Percentiles rank a stretch among this genome's conserved stretches.
These are phyloP conservation scores for Dicrostonyx torquatus DNA, from an alignment of 2,797 vertebrate species.

Conservation along the genomic window DNA sequence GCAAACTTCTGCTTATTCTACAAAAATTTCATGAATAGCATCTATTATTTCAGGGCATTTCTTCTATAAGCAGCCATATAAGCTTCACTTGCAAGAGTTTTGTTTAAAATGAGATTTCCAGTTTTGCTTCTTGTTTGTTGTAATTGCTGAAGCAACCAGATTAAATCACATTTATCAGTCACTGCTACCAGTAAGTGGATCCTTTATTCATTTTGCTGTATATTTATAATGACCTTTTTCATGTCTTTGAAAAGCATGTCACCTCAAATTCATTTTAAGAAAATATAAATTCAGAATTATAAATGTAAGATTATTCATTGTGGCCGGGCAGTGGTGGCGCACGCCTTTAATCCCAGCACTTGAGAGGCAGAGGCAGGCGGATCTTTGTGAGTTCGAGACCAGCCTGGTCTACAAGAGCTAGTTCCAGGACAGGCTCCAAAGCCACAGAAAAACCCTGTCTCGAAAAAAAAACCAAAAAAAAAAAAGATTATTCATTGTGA, in stretches of 20 bases:
- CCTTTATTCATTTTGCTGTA: background rate
- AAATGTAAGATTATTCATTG: background rate
- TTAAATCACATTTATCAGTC: background rate
- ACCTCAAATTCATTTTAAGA: background rate
- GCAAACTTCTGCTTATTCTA: slow-evolving; percentile 32
- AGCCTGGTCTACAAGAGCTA: too few relatives aligned
- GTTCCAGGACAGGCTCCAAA: too few relatives aligned
- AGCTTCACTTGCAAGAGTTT: background rate
- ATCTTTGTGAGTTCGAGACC: too few relatives aligned
- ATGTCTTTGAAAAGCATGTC: background rate
- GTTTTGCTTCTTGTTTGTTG: slow-evolving; percentile 25
- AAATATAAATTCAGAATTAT: background rate
- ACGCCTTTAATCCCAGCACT: too few relatives aligned
- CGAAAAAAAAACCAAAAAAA: too few relatives aligned
- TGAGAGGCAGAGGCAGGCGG: too few relatives aligned
- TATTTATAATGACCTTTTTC: background rate
- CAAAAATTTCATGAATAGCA: slow-evolving; percentile 9
- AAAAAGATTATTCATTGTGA: background rate
- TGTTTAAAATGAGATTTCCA: background rate
- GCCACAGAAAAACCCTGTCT: too few relatives aligned
- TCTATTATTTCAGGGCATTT: background rate
- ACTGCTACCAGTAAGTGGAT: slow-evolving; percentile 1
- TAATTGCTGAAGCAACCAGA: slow-evolving; percentile 24
- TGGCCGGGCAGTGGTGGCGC: too few relatives aligned
- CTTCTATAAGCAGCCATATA: slow-evolving; percentile 3